Percentiles rank a stretch among this genome's conserved stretches.
phyloP scores from a whole-genome alignment of 2,113 vertebrate genomes.

The Bothrops jararaca region DNA sequence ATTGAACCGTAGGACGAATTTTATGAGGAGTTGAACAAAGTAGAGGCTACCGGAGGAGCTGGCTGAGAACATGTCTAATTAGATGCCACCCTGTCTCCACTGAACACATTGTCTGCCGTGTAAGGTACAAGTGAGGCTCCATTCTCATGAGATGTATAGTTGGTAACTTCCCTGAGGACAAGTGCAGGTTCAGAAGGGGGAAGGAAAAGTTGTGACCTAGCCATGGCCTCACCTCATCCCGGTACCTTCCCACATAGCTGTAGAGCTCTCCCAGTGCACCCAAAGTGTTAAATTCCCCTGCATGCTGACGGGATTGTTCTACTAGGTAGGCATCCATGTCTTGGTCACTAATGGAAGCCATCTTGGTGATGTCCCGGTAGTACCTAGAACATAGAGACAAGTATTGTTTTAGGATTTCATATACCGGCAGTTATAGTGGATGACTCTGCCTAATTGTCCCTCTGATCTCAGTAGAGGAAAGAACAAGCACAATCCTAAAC shows the following conservation, averaged over 20 bases:
- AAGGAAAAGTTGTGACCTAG: neutral
- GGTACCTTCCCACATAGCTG: conserved; percentile 92
- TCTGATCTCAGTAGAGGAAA: neutral
- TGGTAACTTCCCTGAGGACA: neutral
- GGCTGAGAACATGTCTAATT: neutral
- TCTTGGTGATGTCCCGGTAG: conserved; percentile 87
- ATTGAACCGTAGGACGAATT: neutral
- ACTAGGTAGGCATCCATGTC: conserved; percentile 93
- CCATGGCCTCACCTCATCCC: conserved; percentile 80
- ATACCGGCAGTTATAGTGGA: neutral
- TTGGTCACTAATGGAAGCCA: conserved; percentile 90
- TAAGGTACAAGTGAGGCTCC: neutral
- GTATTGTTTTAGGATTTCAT: neutral
- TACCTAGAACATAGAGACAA: conserved; percentile 69
- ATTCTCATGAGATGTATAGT: neutral
- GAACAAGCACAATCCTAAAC: neutral
- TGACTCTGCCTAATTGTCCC: neutral
- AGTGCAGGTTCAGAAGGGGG: neutral
- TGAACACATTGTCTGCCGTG: neutral
- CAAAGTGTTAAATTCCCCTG: conserved; percentile 86
- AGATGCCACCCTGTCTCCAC: neutral
- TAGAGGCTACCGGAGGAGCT: neutral
- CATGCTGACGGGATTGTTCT: conserved; percentile 89
- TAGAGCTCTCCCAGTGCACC: conserved; percentile 91
- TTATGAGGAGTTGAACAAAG: neutral